phyloP scores from a whole-genome alignment of 2,888 invertebrate species.

The Sepioteuthis lessoniana region DNA sequence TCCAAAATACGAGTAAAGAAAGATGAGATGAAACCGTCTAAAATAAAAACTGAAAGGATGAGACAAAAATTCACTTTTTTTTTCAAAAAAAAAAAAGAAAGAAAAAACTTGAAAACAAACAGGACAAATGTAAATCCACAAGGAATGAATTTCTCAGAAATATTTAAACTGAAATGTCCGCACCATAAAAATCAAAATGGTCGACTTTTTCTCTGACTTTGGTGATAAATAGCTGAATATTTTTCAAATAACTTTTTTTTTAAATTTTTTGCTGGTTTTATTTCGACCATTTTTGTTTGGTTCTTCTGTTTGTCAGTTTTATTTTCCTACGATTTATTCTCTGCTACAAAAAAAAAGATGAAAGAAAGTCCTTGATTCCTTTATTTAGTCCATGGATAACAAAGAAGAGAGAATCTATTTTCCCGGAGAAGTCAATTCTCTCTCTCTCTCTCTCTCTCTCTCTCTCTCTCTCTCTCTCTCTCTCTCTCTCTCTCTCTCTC shows the following conservation, averaged over 20 bases:
- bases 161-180: not conserved
- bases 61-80: not conserved
- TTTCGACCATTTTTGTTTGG: no score
- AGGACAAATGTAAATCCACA: not conserved
- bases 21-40: not conserved
- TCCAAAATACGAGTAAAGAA: not conserved
- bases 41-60: not conserved
- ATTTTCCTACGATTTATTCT: not conserved
- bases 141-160: not conserved
- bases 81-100: no score
- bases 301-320: no score
- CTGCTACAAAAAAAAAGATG: not conserved
- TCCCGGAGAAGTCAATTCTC: not conserved
- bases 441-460: not conserved
- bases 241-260: no score
- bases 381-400: not conserved
- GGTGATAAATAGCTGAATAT: no score
- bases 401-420: not conserved
- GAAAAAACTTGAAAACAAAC: not conserved
- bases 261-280: no score
- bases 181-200: not conserved
- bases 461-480: no score
- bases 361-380: not conserved
- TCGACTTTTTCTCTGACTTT: not conserved
- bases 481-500: no score